Percentiles rank a stretch among this genome's conserved stretches.
Conservation (phyloP, 2,797 vertebrate genomes). For the Schizopygopsis malacanthus region DNA sequence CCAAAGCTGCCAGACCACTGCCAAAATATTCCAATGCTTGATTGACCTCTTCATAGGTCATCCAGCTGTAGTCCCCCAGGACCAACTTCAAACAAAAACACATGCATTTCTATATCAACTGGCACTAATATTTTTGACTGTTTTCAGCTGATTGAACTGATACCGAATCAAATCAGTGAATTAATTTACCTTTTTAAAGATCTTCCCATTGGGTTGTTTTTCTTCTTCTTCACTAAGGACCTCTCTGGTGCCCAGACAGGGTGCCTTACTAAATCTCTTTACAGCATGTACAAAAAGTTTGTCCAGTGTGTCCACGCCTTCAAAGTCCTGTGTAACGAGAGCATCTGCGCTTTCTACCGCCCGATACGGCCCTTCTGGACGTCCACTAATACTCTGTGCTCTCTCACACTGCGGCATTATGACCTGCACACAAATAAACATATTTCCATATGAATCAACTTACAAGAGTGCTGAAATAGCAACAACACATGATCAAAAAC, state of each 20-base stretch:
- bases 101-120: background rate
- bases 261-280: constrained; percentile 78
- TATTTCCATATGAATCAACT: background rate
- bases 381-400: constrained; percentile 81
- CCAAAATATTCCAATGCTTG: constrained; percentile 76
- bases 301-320: constrained; percentile 84
- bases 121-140: background rate
- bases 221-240: constrained; percentile 86
- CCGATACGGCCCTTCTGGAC: constrained; percentile 85
- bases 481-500: background rate
- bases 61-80: constrained; percentile 85
- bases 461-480: background rate
- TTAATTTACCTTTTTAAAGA: constrained; percentile 87
- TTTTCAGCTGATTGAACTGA: background rate
- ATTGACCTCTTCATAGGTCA: constrained; percentile 82
- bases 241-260: constrained; percentile 85
- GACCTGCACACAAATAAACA: constrained; percentile 22
- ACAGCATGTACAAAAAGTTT: constrained; percentile 84
- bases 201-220: constrained; percentile 86
- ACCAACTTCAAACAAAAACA: constrained; percentile 76
- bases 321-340: constrained; percentile 81
- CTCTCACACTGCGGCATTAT: constrained; percentile 70
- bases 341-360: constrained; percentile 80
- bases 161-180: background rate
- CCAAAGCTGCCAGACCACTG: constrained; percentile 80